Percentiles rank a stretch among this genome's conserved stretches.
These are phyloP conservation scores for Trachymyrmex cornetzi DNA, from an alignment of 1,140 invertebrate genomes.

Conservation along the genomic window DNA sequence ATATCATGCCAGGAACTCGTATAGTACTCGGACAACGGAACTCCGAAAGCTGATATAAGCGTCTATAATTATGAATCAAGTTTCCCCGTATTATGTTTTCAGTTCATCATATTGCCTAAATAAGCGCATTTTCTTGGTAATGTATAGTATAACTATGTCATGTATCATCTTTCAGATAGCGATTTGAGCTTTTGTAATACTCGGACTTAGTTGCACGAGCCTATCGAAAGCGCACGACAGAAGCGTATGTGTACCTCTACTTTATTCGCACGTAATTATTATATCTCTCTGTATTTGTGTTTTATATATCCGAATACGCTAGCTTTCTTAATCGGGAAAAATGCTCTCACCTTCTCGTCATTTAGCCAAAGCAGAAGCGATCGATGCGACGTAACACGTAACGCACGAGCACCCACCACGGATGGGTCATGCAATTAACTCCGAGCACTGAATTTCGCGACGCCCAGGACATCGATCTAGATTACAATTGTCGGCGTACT, in stretches of 20 bases:
- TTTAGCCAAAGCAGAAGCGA: conserved; percentile 20
- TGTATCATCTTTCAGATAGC: not conserved
- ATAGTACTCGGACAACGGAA: conserved; percentile 24
- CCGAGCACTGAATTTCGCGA: conserved; percentile 60
- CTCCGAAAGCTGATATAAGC: conserved; percentile 29
- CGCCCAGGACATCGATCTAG: conserved; percentile 65
- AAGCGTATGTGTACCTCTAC: too few species aligned
- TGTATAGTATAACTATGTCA: not conserved
- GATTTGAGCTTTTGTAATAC: not conserved
- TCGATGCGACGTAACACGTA: conserved; percentile 23
- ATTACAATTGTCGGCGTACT: conserved; percentile 72
- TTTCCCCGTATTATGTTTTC: not conserved
- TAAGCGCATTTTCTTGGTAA: not conserved
- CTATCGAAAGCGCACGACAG: too few species aligned
- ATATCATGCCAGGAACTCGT: conserved; percentile 7
- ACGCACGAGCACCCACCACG: conserved; percentile 24
- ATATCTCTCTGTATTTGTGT: not conserved
- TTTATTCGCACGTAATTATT: too few species aligned
- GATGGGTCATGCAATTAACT: conserved; percentile 63
- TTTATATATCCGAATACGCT: not conserved
- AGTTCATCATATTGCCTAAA: not conserved
- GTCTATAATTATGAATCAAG: conserved; percentile 22
- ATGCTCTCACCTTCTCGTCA: not conserved
- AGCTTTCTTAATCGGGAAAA: not conserved
- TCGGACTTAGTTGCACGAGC: not conserved